Conservation (phyloP, 2,797 vertebrate genomes). For the Okamejei kenojei region DNA sequence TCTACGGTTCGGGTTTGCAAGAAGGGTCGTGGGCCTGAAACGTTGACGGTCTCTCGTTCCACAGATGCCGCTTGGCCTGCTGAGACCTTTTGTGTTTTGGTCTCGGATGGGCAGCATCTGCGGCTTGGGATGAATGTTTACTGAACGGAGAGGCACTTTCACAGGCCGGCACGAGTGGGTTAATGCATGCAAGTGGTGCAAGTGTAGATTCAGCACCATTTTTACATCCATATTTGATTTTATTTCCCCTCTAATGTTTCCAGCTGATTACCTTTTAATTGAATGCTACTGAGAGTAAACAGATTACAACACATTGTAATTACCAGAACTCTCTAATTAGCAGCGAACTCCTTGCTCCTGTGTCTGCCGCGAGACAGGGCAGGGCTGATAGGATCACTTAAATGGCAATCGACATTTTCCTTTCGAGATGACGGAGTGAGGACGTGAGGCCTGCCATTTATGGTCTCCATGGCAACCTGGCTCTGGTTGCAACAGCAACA, state of each 20-base stretch:
- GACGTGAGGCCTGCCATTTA: neutral
- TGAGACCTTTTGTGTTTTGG: too few relatives aligned
- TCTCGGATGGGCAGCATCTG: too few relatives aligned
- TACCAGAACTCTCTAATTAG: slow-evolving; percentile 6
- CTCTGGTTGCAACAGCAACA: neutral
- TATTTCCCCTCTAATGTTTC: neutral
- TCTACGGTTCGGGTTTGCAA: too few relatives aligned
- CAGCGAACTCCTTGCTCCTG: neutral
- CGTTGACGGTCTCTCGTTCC: too few relatives aligned
- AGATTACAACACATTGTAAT: slow-evolving; percentile 35
- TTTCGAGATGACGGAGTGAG: neutral
- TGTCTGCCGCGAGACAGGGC: neutral
- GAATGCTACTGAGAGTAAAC: slow-evolving; percentile 13
- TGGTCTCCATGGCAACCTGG: neutral
- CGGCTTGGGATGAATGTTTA: too few relatives aligned
- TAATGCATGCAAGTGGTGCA: neutral
- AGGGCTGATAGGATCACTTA: neutral
- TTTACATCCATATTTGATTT: neutral
- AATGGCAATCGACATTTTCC: neutral
- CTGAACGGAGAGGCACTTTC: neutral
- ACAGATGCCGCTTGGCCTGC: too few relatives aligned
- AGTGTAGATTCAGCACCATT: neutral
- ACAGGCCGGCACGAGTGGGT: neutral
- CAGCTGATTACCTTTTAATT: neutral
- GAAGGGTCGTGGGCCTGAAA: too few relatives aligned